Conservation (phyloP, 2,113 vertebrate genomes). For the Atrichornis clamosus region DNA sequence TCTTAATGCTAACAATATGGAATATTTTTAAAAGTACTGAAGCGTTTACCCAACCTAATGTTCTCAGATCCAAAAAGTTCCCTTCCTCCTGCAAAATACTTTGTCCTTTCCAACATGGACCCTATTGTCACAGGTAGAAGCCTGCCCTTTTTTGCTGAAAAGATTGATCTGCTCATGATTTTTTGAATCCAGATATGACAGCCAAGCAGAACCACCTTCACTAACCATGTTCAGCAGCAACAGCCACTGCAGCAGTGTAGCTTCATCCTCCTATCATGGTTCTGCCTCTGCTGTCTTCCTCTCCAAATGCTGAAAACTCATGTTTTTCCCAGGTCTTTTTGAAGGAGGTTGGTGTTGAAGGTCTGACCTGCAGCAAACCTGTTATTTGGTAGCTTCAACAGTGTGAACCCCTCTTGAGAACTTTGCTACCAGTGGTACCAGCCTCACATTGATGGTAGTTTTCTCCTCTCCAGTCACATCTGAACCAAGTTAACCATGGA, state of each 20-base stretch:
- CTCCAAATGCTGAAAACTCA: fast-evolving
- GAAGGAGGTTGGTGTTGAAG: neutral
- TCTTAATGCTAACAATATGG: neutral
- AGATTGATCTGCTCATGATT: neutral
- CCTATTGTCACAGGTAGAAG: neutral
- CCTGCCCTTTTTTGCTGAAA: neutral
- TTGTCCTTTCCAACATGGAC: neutral
- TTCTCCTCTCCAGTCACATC: neutral
- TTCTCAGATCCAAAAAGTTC: neutral
- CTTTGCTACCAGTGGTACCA: neutral
- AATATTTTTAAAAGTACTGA: neutral
- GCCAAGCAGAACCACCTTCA: neutral
- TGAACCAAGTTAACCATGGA: neutral
- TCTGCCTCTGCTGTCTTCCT: neutral
- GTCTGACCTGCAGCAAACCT: neutral
- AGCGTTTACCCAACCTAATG: neutral
- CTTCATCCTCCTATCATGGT: neutral
- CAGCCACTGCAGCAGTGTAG: neutral
- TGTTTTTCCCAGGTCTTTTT: neutral
- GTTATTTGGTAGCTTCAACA: neutral
- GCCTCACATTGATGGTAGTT: neutral
- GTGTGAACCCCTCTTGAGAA: neutral
- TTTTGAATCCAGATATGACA: neutral
- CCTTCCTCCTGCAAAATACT: neutral
- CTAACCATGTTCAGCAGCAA: neutral